These are phyloP conservation scores for Acrobasis repandana DNA, from an alignment of 2,888 invertebrate genomes.

Conservation along the genomic window DNA sequence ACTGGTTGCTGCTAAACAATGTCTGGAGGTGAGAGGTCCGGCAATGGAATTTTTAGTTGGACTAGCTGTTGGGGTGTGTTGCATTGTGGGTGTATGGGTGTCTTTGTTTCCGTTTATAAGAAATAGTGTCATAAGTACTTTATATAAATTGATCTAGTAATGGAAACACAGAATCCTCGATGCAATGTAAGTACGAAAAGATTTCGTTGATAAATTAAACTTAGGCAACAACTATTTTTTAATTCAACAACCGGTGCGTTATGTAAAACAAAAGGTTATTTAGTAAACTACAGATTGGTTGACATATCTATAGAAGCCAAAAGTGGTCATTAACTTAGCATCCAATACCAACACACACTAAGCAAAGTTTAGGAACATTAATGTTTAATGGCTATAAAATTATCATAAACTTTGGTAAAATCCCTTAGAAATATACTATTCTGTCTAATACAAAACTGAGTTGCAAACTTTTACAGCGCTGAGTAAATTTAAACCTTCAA, in stretches of 20 bases:
- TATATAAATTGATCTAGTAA: no score
- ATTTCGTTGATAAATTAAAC: no score
- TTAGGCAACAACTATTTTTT: no score
- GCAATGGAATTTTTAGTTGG: slow-evolving; percentile 42
- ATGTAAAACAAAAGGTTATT: no score
- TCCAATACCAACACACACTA: no score
- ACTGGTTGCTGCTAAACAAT: slow-evolving; percentile 53
- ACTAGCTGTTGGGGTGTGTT: slow-evolving; percentile 2
- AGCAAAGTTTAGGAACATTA: not conserved
- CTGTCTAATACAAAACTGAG: not conserved
- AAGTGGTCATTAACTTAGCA: no score
- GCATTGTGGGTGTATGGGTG: not conserved
- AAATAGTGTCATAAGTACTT: not conserved
- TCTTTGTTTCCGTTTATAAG: slow-evolving; percentile 15
- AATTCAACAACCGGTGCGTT: no score
- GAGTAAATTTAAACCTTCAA: slow-evolving; percentile 26
- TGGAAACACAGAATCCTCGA: no score
- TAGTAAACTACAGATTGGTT: no score
- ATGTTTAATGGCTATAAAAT: no score
- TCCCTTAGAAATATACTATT: not conserved
- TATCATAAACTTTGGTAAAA: not conserved
- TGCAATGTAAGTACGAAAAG: no score
- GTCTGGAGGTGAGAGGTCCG: slow-evolving; percentile 44
- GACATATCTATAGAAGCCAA: no score
- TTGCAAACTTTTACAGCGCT: slow-evolving; percentile 3